Conservation (phyloP, 2,797 vertebrate species). For the Catharus ustulatus region DNA sequence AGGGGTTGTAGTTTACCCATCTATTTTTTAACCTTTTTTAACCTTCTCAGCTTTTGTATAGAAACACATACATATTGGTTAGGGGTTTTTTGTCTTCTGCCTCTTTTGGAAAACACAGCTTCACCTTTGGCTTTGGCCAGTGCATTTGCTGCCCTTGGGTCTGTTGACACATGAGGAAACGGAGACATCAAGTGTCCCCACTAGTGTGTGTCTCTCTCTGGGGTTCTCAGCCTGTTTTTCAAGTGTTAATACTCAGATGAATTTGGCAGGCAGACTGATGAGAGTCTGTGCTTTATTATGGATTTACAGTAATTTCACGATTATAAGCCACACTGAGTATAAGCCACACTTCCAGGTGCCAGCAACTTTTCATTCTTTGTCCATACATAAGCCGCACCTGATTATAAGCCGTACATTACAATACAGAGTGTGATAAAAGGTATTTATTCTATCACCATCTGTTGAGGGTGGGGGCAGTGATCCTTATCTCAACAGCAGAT, state of each 20-base stretch:
- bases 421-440: no score
- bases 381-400: no score
- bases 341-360: no score
- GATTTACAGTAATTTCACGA: background rate
- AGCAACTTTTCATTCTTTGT: no score
- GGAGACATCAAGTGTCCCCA: background rate
- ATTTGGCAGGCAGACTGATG: background rate
- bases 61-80: background rate
- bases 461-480: no score
- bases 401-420: no score
- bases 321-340: no score
- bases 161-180: background rate
- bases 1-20: background rate
- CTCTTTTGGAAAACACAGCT: background rate
- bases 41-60: background rate
- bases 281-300: background rate
- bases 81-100: background rate
- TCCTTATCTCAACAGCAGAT: no score
- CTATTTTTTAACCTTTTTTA: background rate
- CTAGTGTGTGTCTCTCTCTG: fast-evolving
- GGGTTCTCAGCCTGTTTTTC: background rate
- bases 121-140: background rate
- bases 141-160: background rate
- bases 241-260: background rate
- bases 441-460: no score